phyloP scores from a whole-genome alignment of 2,797 vertebrate genomes.

The Apodemus agrarius region DNA sequence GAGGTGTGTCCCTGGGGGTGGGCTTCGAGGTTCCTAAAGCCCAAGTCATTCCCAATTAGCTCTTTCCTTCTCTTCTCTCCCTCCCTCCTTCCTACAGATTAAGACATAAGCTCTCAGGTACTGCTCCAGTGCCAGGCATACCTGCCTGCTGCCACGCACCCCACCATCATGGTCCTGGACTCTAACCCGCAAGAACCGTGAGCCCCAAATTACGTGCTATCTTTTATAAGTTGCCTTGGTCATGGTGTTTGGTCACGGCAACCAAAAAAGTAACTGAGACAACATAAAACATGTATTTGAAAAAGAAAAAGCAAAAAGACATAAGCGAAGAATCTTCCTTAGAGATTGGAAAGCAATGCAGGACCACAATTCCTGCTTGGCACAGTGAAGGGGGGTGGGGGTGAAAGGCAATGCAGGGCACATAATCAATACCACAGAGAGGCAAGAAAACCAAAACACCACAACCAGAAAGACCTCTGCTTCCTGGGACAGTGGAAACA shows the following conservation, averaged over 20 bases:
- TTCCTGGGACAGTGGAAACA: slow-evolving; percentile 21
- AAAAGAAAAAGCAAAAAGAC: slow-evolving; percentile 26
- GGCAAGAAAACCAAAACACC: slow-evolving; percentile 7
- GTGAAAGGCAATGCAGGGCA: not conserved
- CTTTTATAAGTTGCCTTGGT: not conserved
- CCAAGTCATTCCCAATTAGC: not conserved
- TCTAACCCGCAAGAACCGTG: not conserved
- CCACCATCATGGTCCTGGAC: not conserved
- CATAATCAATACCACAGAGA: not conserved
- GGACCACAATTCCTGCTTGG: slow-evolving; percentile 74
- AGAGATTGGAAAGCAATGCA: slow-evolving; percentile 74
- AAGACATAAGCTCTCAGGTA: not conserved
- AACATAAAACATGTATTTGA: not conserved
- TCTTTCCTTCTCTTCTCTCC: not conserved
- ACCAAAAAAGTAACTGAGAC: not conserved
- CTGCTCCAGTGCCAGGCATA: not conserved
- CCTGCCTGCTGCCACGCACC: not conserved
- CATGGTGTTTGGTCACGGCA: not conserved
- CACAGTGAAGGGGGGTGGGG: not conserved
- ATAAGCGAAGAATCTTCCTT: slow-evolving; percentile 27
- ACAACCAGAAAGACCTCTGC: not conserved
- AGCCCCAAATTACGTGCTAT: too few species aligned
- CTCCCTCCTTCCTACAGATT: not conserved
- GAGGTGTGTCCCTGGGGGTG: not conserved
- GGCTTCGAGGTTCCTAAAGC: not conserved